Evolutionary conservation across 2,888 invertebrate genomes (phyloP).

Genomic region (Periphyllus acericola): DNA sequence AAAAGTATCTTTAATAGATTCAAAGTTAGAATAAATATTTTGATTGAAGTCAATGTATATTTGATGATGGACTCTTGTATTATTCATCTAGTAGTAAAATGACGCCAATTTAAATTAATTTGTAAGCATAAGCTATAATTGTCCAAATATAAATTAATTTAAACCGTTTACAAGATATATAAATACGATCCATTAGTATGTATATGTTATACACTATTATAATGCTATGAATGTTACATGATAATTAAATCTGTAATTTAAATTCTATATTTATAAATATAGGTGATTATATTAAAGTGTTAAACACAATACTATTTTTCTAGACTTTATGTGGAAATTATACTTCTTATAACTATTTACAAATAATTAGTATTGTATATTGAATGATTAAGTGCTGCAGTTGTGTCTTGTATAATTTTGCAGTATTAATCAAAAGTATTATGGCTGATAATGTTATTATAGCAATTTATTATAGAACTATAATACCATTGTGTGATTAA

Average conservation of each 20-base stretch:
- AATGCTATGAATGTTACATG: too few species aligned
- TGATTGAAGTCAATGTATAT: not conserved
- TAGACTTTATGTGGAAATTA: not conserved
- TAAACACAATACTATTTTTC: not conserved
- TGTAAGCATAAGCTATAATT: not conserved
- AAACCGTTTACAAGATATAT: too few species aligned
- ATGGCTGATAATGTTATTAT: not conserved
- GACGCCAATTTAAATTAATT: not conserved
- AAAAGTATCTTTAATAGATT: not conserved
- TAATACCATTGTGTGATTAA: not conserved
- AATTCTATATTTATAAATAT: not conserved
- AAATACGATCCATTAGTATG: not conserved
- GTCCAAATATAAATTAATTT: not conserved
- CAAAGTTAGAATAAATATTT: not conserved
- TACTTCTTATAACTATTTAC: not conserved
- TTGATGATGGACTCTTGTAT: not conserved
- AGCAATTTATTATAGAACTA: not conserved
- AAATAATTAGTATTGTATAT: not conserved
- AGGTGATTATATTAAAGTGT: not conserved
- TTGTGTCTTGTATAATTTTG: not conserved
- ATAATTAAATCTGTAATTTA: not conserved
- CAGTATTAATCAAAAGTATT: not conserved
- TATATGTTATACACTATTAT: not conserved
- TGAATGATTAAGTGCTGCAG: not conserved
- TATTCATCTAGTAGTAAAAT: not conserved